Evolutionary conservation across 1,140 invertebrate species (phyloP).

Genomic region (Drosophila guanche): DNA sequence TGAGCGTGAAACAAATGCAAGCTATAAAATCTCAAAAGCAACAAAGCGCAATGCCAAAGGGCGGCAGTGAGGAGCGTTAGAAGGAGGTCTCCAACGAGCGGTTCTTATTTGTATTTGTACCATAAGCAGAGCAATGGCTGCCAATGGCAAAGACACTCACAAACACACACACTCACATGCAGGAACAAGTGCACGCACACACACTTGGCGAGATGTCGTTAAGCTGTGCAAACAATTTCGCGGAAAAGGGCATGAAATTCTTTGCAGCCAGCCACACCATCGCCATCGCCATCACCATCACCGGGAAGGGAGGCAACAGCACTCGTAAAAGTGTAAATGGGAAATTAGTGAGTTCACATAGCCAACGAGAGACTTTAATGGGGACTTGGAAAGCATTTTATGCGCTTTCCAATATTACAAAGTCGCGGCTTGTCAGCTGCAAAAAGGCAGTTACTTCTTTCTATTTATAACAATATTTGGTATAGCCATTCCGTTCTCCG

Average conservation of each 20-base stretch:
- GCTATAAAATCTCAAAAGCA: constrained; percentile 77
- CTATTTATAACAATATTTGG: too few species aligned
- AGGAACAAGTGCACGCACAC: constrained; percentile 3
- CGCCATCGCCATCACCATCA: neutral
- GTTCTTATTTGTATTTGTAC: constrained; percentile 58
- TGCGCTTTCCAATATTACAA: too few species aligned
- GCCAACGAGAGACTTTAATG: constrained; percentile 4
- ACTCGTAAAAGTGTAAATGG: constrained; percentile 30
- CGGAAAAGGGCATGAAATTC: constrained; percentile 35
- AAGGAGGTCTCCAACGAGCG: neutral
- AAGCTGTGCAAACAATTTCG: constrained; percentile 70
- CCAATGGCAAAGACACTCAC: constrained; percentile 46
- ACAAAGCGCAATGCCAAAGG: constrained; percentile 64
- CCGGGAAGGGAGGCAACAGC: constrained; percentile 10
- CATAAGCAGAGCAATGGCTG: constrained; percentile 56
- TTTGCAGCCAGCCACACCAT: constrained; percentile 20
- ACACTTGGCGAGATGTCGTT: constrained; percentile 16
- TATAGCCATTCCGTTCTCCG: too few species aligned
- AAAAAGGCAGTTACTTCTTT: neutral
- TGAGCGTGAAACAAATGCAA: constrained; percentile 79
- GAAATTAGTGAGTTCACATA: constrained; percentile 33
- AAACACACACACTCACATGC: constrained; percentile 17
- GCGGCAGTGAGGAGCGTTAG: constrained; percentile 10
- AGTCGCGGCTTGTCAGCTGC: neutral
- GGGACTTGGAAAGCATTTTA: constrained; percentile 1